A percentile compares a stretch with the other conserved stretches of the same genome.
These are phyloP conservation scores for Girardia tigrina DNA, from an alignment of 2,888 invertebrate genomes.

Conservation along the genomic window DNA sequence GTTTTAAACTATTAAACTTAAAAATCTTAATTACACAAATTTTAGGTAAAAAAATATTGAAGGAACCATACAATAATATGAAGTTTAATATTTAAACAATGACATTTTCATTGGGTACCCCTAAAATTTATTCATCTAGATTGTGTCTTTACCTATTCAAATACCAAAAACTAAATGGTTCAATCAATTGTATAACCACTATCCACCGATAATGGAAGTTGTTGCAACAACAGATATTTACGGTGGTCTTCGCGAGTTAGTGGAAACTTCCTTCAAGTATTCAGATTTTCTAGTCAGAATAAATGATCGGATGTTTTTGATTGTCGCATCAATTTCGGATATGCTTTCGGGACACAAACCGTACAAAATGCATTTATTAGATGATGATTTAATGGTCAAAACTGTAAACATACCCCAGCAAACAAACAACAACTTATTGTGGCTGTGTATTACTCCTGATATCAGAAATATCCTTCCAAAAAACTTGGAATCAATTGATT, in stretches of 20 bases:
- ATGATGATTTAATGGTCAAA: background rate
- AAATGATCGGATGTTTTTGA: background rate
- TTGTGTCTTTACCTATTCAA: background rate
- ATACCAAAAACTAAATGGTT: background rate
- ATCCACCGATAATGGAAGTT: background rate
- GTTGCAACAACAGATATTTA: background rate
- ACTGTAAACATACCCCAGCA: background rate
- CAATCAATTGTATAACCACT: background rate
- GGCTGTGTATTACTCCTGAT: background rate
- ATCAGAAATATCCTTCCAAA: background rate
- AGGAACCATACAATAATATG: too few relatives aligned
- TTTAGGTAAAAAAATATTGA: too few relatives aligned
- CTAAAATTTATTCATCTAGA: too few relatives aligned
- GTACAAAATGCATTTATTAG: constrained; percentile 10
- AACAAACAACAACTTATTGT: background rate
- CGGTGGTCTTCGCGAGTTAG: background rate
- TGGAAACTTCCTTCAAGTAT: constrained; percentile 17
- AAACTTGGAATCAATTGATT: background rate
- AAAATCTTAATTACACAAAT: too few relatives aligned
- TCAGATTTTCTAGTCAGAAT: background rate
- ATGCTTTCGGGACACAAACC: background rate
- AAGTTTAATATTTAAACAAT: too few relatives aligned
- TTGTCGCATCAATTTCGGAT: background rate
- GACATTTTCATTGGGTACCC: too few relatives aligned
- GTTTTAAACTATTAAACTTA: too few relatives aligned